A percentile compares a stretch with the other conserved stretches of the same genome.
Conservation (phyloP, 92 coral and sea anemone species). For the Pocillopora grandis region DNA sequence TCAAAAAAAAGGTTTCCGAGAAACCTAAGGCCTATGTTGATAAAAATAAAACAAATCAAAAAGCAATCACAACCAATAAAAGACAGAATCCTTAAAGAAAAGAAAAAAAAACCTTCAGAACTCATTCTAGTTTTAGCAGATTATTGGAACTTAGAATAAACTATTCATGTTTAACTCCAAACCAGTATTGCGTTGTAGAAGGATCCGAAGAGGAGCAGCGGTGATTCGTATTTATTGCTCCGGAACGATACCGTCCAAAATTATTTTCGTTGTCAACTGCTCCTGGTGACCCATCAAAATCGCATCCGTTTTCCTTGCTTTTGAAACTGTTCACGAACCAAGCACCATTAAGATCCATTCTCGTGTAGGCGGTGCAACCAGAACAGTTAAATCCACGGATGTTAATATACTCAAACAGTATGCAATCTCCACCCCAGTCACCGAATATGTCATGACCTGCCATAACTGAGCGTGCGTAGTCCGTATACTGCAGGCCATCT, state of each 20-base stretch:
- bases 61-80: too few relatives aligned
- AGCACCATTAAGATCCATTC: background rate
- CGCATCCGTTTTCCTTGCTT: background rate
- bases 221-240: background rate
- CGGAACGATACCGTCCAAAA: constrained; percentile 6
- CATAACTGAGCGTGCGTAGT: constrained; percentile 42
- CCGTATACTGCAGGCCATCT: constrained; percentile 37
- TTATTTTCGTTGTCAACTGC: constrained; percentile 1
- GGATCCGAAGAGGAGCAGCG: constrained; percentile 10
- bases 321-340: background rate
- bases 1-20: too few relatives aligned
- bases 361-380: constrained; percentile 21
- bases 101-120: too few relatives aligned
- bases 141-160: too few relatives aligned
- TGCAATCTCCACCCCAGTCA: background rate
- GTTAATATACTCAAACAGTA: constrained; percentile 16
- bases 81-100: too few relatives aligned
- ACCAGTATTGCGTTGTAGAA: constrained; percentile 39
- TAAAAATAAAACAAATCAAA: too few relatives aligned
- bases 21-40: too few relatives aligned
- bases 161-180: background rate
- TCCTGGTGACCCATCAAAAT: background rate
- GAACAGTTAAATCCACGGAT: constrained; percentile 27
- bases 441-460: constrained; percentile 30
- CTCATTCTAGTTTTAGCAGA: too few relatives aligned